Evolutionary conservation across 2,888 invertebrate genomes (phyloP), one percentile per base, ranked within the genome.

Genomic region (Gastrophysa polygoni): DNA sequence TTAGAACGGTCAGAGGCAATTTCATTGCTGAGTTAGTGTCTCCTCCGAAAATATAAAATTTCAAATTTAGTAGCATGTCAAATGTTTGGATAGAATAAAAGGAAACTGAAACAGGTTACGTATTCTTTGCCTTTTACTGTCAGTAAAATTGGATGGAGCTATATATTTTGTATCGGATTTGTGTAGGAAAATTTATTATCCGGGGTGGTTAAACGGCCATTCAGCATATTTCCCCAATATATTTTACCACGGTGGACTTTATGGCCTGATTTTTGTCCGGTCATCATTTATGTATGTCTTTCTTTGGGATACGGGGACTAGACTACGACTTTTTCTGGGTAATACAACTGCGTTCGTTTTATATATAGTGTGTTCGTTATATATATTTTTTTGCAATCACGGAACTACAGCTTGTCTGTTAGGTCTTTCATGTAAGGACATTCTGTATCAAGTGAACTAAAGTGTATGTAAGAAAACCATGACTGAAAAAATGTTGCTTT

Each of bases 211-310:
- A 67, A 71, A 68, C 68, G 73, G 68, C 74, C 73, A 72, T 73
- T 75, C 75, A 75, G 74, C 75, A 74, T 74, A 73, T 74, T 75
- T 68, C 70, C 57, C 60, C 66, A 61, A 73, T 72, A 71, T 72
- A 72, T 61, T 61, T 61, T 50, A 51, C 60, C 57, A 20, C 47
- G 58, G 58, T 51, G 52, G 58, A 66, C 59, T 66, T 67, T 68
- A 67, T 67, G 57, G 64, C 63, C 21, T 52, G 52, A 69, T 73
- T 74, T 74, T 72, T 74, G 74, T 71, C 66, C 70, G 68, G 71
- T 75, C 75, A 75, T 73, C 75, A 70, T 71, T 75, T 74, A 72
- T 74, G 72, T 71, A 63, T 52, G 59, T 71, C 71, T 71, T 72
- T 71, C 71, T 72, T 50, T 32, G 18, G 44, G 46, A 32, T 28